A percentile compares a stretch with the other conserved stretches of the same genome.
Evolutionary conservation across 2,797 vertebrate genomes (phyloP).

Genomic region (Pangasius krempfi): DNA sequence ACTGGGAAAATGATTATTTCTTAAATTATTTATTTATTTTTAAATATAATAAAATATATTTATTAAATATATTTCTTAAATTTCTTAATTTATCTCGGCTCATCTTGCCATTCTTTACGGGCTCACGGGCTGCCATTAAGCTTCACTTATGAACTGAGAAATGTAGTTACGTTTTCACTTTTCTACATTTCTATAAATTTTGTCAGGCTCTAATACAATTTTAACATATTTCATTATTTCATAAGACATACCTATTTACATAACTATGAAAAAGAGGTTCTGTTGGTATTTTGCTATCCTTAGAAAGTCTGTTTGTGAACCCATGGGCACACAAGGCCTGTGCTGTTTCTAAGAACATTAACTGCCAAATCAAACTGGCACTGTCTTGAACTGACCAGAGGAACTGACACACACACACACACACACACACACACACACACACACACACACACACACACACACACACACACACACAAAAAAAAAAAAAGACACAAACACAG

Average conservation of each 20-base stretch:
- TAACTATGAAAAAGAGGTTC: neutral
- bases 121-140: neutral
- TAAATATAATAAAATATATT: no score
- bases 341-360: slow-evolving; percentile 44
- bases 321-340: neutral
- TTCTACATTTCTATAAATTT: neutral
- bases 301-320: slow-evolving; percentile 1
- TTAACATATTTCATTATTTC: neutral
- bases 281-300: slow-evolving; percentile 1
- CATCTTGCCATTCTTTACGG: neutral
- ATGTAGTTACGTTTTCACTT: neutral
- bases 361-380: slow-evolving; percentile 19
- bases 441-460: neutral
- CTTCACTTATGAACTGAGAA: neutral
- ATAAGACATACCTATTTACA: neutral
- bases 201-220: neutral
- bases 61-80: no score
- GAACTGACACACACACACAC: neutral
- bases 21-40: neutral
- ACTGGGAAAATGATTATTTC: neutral
- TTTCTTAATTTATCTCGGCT: neutral
- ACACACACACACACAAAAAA: neutral
- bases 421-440: neutral
- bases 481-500: neutral
- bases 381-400: slow-evolving; percentile 27